A percentile compares a stretch with the other conserved stretches of the same genome.
These are phyloP conservation scores for Drosophila nigromelanica DNA, from an alignment of 1,140 invertebrate genomes.

Conservation along the genomic window DNA sequence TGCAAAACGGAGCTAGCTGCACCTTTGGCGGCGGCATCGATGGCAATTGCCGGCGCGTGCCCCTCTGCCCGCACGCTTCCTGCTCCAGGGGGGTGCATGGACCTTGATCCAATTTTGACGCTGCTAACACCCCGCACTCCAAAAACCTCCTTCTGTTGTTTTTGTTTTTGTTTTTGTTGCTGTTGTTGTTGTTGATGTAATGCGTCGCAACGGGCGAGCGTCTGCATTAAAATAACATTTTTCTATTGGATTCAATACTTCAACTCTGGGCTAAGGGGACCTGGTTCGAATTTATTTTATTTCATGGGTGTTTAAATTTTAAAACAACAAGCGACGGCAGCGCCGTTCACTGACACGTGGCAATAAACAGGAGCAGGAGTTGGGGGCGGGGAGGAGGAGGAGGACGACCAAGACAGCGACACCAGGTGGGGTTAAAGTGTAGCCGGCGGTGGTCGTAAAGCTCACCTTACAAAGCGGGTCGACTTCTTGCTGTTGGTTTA, in stretches of 20 bases:
- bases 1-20: slow-evolving; percentile 51
- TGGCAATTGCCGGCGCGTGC: slow-evolving; percentile 44
- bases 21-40: slow-evolving; percentile 36
- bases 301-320: slow-evolving; percentile 82
- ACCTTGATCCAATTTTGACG: slow-evolving; percentile 76
- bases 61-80: slow-evolving; percentile 18
- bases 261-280: slow-evolving; percentile 23
- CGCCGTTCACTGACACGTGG: slow-evolving; percentile 67
- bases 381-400: too few relatives aligned
- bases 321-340: slow-evolving; percentile 76
- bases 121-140: slow-evolving; percentile 31
- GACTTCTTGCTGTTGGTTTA: slow-evolving; percentile 48
- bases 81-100: slow-evolving; percentile 20
- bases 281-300: slow-evolving; percentile 65
- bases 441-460: slow-evolving; percentile 58
- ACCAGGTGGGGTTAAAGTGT: slow-evolving; percentile 59
- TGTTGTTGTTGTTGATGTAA: slow-evolving; percentile 33
- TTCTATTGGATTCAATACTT: slow-evolving; percentile 78
- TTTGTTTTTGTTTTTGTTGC: neutral
- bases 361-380: slow-evolving; percentile 17
- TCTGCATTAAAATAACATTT: slow-evolving; percentile 78
- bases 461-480: slow-evolving; percentile 40
- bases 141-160: slow-evolving; percentile 1
- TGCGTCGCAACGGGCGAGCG: slow-evolving; percentile 47
- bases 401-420: slow-evolving; percentile 2